phyloP scores from a whole-genome alignment of 2,113 vertebrate genomes.

The Prunella himalayana region DNA sequence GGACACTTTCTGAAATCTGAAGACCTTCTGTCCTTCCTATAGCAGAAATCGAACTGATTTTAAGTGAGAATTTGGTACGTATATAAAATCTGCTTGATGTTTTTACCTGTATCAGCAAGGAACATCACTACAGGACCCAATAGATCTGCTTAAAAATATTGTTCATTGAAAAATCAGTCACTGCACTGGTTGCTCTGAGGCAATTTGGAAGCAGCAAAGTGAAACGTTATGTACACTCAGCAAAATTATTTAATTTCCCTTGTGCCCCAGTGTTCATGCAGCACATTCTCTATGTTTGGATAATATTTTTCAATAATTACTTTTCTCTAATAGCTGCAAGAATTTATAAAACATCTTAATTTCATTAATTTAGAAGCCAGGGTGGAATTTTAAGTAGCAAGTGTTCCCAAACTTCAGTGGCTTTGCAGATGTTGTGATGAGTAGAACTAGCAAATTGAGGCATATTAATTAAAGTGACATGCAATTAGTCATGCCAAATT shows the following conservation, averaged over 20 bases:
- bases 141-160: not conserved
- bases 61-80: not conserved
- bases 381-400: not conserved
- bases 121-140: not conserved
- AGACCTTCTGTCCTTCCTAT: not conserved
- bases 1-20: not conserved
- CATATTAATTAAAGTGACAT: not conserved
- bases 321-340: not conserved
- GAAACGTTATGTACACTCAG: not conserved
- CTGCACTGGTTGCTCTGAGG: not conserved
- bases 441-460: not conserved
- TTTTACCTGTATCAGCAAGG: not conserved
- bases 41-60: not conserved
- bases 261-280: rapidly evolving
- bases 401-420: not conserved
- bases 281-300: not conserved
- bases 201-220: not conserved
- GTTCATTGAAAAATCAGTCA: not conserved
- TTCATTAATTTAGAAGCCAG: not conserved
- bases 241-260: not conserved
- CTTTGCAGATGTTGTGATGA: not conserved
- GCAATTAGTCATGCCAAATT: not conserved
- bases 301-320: slow-evolving; percentile 9
- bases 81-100: not conserved
- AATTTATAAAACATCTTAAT: not conserved